Percentiles rank a stretch among this genome's conserved stretches.
phyloP scores from a whole-genome alignment of 2,888 invertebrate species.

The Lasioglossum figueresi region DNA sequence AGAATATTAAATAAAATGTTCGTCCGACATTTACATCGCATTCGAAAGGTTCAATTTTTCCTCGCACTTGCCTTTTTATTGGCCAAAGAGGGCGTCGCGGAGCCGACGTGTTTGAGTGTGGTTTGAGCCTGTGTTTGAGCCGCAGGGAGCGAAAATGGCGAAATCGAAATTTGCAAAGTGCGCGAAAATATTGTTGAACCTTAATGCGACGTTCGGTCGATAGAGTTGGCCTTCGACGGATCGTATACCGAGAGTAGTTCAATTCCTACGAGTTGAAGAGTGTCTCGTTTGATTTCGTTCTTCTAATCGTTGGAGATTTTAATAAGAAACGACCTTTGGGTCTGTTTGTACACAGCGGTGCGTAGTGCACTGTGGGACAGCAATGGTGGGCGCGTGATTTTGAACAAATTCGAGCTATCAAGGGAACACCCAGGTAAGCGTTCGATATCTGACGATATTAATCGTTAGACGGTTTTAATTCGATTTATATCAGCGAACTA shows the following conservation, averaged over 20 bases:
- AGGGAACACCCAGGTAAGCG: constrained; percentile 67
- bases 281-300: constrained; percentile 36
- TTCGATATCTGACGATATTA: constrained; percentile 31
- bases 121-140: too few species aligned
- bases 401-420: constrained; percentile 83
- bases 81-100: too few species aligned
- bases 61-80: constrained; percentile 67
- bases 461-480: constrained; percentile 6
- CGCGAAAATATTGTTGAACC: constrained; percentile 72
- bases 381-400: constrained; percentile 85
- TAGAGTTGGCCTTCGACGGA: constrained; percentile 22
- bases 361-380: constrained; percentile 82
- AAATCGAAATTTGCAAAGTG: constrained; percentile 80
- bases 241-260: constrained; percentile 26
- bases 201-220: constrained; percentile 22
- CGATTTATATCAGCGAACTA: constrained; percentile 6
- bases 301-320: constrained; percentile 26
- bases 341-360: constrained; percentile 79
- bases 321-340: constrained; percentile 71
- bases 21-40: background rate
- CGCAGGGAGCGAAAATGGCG: constrained; percentile 78
- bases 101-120: too few species aligned
- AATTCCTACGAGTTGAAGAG: constrained; percentile 17
- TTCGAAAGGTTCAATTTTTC: constrained; percentile 58
- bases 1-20: background rate